Percentiles rank a stretch among this genome's conserved stretches.
Evolutionary conservation across 2,113 vertebrate genomes (phyloP).

Genomic region (Irena cyanogastra): DNA sequence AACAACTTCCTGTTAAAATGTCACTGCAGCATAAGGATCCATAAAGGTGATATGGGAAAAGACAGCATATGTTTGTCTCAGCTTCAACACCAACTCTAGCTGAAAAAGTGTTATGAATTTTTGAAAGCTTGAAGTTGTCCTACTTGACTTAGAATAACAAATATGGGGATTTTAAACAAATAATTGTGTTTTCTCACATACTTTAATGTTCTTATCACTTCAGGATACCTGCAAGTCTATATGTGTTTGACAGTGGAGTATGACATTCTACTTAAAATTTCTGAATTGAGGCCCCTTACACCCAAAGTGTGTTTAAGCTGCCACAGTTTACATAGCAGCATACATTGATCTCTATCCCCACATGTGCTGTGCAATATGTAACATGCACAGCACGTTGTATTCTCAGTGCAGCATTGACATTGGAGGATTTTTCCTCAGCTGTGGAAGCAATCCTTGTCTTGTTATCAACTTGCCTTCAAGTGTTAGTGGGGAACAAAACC

Average conservation of each 20-base stretch:
- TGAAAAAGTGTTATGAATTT: neutral
- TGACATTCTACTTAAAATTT: neutral
- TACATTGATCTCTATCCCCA: neutral
- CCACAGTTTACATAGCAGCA: neutral
- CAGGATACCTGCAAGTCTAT: neutral
- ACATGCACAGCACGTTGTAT: neutral
- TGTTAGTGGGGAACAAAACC: neutral
- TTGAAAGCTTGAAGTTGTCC: neutral
- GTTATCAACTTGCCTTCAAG: neutral
- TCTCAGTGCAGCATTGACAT: neutral
- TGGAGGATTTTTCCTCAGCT: neutral
- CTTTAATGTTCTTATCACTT: neutral
- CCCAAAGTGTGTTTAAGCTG: neutral
- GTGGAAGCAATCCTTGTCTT: neutral
- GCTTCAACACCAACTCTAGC: neutral
- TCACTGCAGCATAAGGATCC: neutral
- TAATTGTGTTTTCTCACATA: neutral
- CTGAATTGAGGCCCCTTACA: neutral
- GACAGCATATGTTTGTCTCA: neutral
- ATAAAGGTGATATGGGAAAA: neutral
- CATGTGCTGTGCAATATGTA: neutral
- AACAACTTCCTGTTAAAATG: neutral
- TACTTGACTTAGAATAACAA: neutral
- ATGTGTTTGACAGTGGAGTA: neutral
- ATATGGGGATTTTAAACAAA: neutral